A percentile compares a stretch with the other conserved stretches of the same genome.
These are phyloP conservation scores for Autographa pulchrina DNA, from an alignment of 2,888 invertebrate genomes.

Conservation along the genomic window DNA sequence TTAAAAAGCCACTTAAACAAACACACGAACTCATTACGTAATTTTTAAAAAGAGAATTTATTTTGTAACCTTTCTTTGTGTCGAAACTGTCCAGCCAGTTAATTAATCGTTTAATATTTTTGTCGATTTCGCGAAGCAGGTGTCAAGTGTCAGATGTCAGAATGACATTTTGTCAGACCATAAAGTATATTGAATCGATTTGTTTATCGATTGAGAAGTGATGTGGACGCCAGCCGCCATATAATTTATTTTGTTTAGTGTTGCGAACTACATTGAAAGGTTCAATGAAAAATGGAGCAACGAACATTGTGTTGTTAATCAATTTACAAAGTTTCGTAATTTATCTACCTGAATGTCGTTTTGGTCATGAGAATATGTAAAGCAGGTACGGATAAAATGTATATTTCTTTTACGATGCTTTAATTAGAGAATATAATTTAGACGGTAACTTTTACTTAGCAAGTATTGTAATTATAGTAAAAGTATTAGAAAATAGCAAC, in stretches of 20 bases:
- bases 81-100: slow-evolving; percentile 5
- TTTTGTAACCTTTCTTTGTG: slow-evolving; percentile 41
- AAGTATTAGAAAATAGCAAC: neutral
- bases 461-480: neutral
- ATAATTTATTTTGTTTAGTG: slow-evolving; percentile 10
- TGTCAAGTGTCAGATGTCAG: slow-evolving; percentile 35
- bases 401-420: too few species aligned
- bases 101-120: slow-evolving; percentile 35
- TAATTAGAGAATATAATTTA: too few species aligned
- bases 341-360: too few species aligned
- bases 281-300: slow-evolving; percentile 4
- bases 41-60: slow-evolving; percentile 21
- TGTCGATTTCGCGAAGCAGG: slow-evolving; percentile 41
- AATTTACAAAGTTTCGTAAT: neutral
- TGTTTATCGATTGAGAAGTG: slow-evolving; percentile 32
- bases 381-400: too few species aligned
- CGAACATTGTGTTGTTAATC: neutral
- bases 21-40: slow-evolving; percentile 27
- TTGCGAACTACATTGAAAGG: neutral
- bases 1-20: slow-evolving; percentile 29
- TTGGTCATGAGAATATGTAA: too few species aligned
- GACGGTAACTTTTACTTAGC: neutral
- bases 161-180: slow-evolving; percentile 39
- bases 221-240: neutral
- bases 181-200: slow-evolving; percentile 35